A percentile compares a stretch with the other conserved stretches of the same genome.
phyloP scores from a whole-genome alignment of 2,113 vertebrate species.

The Choloepus hoffmanni region DNA sequence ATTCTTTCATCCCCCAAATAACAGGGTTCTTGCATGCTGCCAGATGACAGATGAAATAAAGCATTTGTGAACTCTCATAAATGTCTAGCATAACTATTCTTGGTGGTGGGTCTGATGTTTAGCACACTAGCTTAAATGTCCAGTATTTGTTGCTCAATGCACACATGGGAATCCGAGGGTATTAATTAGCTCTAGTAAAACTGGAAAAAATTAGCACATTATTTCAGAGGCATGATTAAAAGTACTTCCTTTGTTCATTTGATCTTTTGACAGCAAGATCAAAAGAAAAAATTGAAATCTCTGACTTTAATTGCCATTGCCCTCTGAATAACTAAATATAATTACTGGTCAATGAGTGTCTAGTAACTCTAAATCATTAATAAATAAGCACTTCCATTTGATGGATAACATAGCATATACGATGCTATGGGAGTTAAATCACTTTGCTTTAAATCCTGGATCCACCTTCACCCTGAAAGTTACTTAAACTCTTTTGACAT shows the following conservation, averaged over 20 bases:
- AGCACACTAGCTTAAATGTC: not conserved
- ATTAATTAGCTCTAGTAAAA: constrained; percentile 4
- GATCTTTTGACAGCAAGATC: not conserved
- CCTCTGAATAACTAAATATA: not conserved
- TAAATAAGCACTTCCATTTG: not conserved
- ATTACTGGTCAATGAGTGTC: not conserved
- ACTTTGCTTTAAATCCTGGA: not conserved
- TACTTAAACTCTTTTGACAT: not conserved
- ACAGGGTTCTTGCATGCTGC: constrained; percentile 10
- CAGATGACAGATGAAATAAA: constrained; percentile 25
- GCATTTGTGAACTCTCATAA: constrained; percentile 35
- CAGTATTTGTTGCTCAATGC: not conserved
- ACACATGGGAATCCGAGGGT: constrained; percentile 26
- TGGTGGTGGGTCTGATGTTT: not conserved
- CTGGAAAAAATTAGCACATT: not conserved
- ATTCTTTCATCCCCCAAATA: constrained; percentile 59
- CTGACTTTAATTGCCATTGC: not conserved
- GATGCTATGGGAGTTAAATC: not conserved
- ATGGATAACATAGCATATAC: not conserved
- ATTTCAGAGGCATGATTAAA: not conserved
- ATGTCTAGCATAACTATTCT: not conserved
- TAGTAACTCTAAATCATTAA: not conserved
- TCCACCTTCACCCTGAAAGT: not conserved
- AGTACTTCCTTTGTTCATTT: not conserved
- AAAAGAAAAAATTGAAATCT: not conserved